Percentiles rank a stretch among this genome's conserved stretches.
Conservation (phyloP, 2,113 vertebrate genomes). For the Trichomycterus rosablanca region DNA sequence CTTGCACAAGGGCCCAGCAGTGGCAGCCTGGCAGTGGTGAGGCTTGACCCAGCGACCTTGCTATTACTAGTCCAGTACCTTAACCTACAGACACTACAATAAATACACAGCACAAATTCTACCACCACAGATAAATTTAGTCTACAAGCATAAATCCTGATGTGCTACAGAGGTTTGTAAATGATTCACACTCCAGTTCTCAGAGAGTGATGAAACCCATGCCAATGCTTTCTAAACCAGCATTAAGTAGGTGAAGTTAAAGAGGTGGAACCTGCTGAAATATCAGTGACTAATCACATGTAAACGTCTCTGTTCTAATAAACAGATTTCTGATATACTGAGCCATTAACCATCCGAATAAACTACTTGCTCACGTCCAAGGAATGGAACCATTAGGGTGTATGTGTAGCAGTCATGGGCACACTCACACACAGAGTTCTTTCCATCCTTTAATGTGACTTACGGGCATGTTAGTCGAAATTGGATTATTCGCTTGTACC, state of each 20-base stretch:
- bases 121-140: no score
- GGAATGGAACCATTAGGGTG: slow-evolving; percentile 71
- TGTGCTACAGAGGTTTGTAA: not conserved
- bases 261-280: slow-evolving; percentile 40
- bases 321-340: slow-evolving; percentile 95
- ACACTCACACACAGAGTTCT: not conserved
- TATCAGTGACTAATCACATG: slow-evolving; percentile 72
- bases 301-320: slow-evolving; percentile 84
- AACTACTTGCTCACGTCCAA: slow-evolving; percentile 83
- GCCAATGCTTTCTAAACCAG: not conserved
- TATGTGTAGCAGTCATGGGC: slow-evolving; percentile 61
- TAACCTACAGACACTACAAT: no score
- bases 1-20: no score
- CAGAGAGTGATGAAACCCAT: not conserved
- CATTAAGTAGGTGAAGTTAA: slow-evolving; percentile 5
- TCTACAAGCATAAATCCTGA: no score
- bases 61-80: no score
- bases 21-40: no score
- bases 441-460: slow-evolving; percentile 60
- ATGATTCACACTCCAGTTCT: not conserved
- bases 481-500: slow-evolving; percentile 49
- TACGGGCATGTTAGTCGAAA: slow-evolving; percentile 37
- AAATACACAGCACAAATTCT: no score
- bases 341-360: slow-evolving; percentile 91
- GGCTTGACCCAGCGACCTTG: no score